Evolutionary conservation across 1,140 invertebrate species (phyloP).

Genomic region (Diachasmimorpha longicaudata): DNA sequence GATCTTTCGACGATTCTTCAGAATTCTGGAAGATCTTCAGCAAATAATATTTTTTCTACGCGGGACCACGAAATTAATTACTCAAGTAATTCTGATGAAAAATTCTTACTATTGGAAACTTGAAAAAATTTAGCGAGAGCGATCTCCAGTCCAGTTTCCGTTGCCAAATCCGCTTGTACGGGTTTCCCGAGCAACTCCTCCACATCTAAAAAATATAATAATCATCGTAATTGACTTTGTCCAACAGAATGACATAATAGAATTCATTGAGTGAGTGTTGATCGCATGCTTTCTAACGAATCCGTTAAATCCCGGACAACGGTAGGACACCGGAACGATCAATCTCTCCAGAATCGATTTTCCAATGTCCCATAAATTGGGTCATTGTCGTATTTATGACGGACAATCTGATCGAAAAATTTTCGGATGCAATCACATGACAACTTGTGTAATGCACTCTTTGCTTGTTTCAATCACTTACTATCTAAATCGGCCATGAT

Average conservation of each 20-base stretch:
- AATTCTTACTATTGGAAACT: constrained; percentile 66
- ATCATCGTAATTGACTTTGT: not conserved
- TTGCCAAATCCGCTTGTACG: constrained; percentile 68
- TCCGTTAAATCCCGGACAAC: not conserved
- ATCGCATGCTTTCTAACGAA: too few relatives aligned
- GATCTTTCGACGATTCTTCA: too few relatives aligned
- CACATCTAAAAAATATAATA: constrained; percentile 63
- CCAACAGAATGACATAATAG: not conserved
- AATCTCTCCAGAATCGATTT: constrained; percentile 5
- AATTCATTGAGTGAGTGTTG: not conserved
- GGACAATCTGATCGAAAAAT: constrained; percentile 31
- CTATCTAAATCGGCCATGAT: constrained; percentile 69
- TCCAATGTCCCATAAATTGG: not conserved
- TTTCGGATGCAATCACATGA: not conserved
- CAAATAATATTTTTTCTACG: too few relatives aligned
- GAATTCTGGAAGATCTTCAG: too few relatives aligned
- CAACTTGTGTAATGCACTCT: not conserved
- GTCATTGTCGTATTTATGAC: constrained; percentile 23
- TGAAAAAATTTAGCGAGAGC: constrained; percentile 68
- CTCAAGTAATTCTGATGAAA: not conserved
- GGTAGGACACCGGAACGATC: not conserved
- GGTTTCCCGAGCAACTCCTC: constrained; percentile 71
- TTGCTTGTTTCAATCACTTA: constrained; percentile 50
- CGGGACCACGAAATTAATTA: not conserved
- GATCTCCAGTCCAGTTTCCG: constrained; percentile 71